A percentile compares a stretch with the other conserved stretches of the same genome.
Conservation (phyloP, 2,888 invertebrate genomes). For the Phania funesta region DNA sequence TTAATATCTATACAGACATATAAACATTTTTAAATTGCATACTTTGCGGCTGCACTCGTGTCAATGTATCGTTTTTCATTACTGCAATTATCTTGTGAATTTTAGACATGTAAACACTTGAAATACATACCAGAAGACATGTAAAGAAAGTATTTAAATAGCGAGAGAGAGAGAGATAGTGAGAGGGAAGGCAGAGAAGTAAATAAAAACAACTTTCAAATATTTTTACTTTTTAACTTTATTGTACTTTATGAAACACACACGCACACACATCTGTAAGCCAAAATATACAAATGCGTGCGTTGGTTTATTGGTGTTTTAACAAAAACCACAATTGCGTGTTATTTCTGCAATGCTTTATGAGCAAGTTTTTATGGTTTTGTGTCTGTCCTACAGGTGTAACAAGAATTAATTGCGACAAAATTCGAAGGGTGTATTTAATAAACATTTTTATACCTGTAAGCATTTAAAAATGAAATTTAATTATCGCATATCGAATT, state of each 20-base stretch:
- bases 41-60: slow-evolving; percentile 67
- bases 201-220: slow-evolving; percentile 30
- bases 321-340: slow-evolving; percentile 42
- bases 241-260: not conserved
- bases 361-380: slow-evolving; percentile 66
- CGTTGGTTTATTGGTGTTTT: slow-evolving; percentile 23
- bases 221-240: slow-evolving; percentile 41
- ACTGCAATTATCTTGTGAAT: slow-evolving; percentile 69
- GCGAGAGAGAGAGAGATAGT: too few species aligned
- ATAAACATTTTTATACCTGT: not conserved
- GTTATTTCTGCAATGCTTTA: slow-evolving; percentile 70
- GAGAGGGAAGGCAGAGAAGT: not conserved
- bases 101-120: slow-evolving; percentile 65
- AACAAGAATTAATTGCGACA: not conserved
- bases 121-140: slow-evolving; percentile 35
- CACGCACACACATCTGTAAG: slow-evolving; percentile 1
- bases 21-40: slow-evolving; percentile 56
- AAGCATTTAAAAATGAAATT: too few species aligned
- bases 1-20: slow-evolving; percentile 2
- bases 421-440: not conserved
- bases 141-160: not conserved
- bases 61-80: slow-evolving; percentile 70
- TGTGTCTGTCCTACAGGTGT: not conserved
- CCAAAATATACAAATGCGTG: slow-evolving; percentile 11
- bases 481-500: too few species aligned